phyloP scores from a whole-genome alignment of 2,888 invertebrate genomes.

The Exocentrus adspersus region DNA sequence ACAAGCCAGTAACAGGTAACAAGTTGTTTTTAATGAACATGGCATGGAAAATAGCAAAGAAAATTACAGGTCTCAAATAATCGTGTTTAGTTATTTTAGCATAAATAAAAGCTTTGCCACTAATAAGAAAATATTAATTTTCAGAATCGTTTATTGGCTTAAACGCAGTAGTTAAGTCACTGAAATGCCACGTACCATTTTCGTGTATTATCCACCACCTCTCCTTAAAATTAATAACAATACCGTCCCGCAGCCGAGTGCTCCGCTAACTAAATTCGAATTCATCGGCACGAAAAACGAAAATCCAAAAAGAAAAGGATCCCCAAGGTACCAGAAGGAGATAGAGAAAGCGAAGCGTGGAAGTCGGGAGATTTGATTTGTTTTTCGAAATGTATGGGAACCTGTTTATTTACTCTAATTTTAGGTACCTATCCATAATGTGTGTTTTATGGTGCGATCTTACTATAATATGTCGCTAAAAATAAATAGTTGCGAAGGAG shows the following conservation, averaged over 20 bases:
- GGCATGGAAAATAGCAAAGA: too few species aligned
- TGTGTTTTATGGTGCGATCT: slow-evolving; percentile 27
- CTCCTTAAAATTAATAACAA: background rate
- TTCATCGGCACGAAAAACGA: slow-evolving; percentile 16
- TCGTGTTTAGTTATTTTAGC: too few species aligned
- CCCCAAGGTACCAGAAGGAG: background rate
- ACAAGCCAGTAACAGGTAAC: too few species aligned
- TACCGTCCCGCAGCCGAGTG: slow-evolving; percentile 17
- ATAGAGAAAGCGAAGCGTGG: background rate
- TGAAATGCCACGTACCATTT: slow-evolving; percentile 24
- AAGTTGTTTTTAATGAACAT: too few species aligned
- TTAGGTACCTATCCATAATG: slow-evolving; percentile 21
- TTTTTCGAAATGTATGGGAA: slow-evolving; percentile 22
- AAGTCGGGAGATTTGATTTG: slow-evolving; percentile 30
- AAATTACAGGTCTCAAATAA: too few species aligned
- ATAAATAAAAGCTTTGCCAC: too few species aligned
- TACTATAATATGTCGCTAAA: slow-evolving; percentile 16
- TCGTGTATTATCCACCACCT: slow-evolving; percentile 1
- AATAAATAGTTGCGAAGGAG: slow-evolving; percentile 22
- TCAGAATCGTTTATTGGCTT: too few species aligned
- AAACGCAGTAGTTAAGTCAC: background rate
- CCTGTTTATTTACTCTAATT: slow-evolving; percentile 18
- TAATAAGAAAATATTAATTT: too few species aligned
- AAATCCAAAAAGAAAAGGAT: slow-evolving; percentile 16
- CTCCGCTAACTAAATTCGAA: slow-evolving; percentile 21